Evolutionary conservation across 2,888 invertebrate species (phyloP).

Genomic region (Lobophora halterata): DNA sequence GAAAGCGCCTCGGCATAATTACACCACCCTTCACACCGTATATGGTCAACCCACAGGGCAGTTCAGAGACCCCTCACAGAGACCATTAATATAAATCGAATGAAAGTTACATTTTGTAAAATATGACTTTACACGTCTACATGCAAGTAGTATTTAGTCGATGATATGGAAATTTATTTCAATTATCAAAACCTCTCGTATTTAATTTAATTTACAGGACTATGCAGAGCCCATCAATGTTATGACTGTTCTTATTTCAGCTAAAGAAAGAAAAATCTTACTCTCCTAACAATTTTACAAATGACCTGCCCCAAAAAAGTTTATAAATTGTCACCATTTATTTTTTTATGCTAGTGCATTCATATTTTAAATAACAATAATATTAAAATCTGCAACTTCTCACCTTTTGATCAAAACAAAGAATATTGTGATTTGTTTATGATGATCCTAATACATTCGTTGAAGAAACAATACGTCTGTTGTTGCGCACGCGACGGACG

Average conservation of each 20-base stretch:
- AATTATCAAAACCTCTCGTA: no score
- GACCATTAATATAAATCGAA: conserved; percentile 6
- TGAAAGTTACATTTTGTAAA: conserved; percentile 12
- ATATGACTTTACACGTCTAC: conserved; percentile 3
- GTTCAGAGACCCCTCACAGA: conserved; percentile 32
- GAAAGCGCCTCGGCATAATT: conserved; percentile 44
- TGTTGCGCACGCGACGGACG: conserved; percentile 21
- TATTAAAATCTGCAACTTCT: no score
- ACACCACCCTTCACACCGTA: conserved; percentile 37
- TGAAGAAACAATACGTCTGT: conserved; percentile 23
- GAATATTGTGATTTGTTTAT: conserved; percentile 17
- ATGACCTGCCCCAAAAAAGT: no score
- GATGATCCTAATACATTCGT: conserved; percentile 14
- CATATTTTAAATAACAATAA: no score
- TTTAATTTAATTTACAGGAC: no score
- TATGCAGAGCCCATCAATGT: no score
- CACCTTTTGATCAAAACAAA: conserved; percentile 25
- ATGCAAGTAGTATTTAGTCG: background rate
- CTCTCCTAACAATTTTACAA: no score
- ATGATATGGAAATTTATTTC: no score
- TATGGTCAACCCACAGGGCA: conserved; percentile 32
- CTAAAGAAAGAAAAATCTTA: no score
- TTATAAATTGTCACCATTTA: no score
- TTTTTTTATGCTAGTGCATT: no score
- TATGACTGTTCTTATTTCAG: no score